phyloP scores from a whole-genome alignment of 2,113 vertebrate species.

The Alces alces region DNA sequence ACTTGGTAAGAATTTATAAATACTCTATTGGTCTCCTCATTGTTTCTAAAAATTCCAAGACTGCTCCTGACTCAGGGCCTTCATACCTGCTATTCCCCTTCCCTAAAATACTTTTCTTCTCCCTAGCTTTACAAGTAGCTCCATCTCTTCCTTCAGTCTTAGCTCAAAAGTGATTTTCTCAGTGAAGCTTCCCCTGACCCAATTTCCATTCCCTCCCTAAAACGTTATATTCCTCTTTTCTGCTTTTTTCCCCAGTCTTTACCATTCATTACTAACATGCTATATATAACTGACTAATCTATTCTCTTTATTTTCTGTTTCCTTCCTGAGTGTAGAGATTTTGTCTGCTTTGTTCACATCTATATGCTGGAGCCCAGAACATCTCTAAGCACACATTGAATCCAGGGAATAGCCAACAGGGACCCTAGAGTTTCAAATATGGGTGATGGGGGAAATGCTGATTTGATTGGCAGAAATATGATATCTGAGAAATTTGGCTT shows the following conservation, averaged over 20 bases:
- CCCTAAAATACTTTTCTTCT: neutral
- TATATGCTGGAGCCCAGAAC: neutral
- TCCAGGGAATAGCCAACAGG: neutral
- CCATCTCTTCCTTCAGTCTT: neutral
- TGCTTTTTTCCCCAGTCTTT: neutral
- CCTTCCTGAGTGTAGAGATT: neutral
- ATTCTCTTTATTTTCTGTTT: neutral
- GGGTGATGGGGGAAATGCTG: neutral
- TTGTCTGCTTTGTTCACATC: neutral
- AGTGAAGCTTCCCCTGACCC: neutral
- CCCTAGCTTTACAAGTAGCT: neutral
- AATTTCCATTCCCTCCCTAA: neutral
- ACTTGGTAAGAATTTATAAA: neutral
- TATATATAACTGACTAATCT: neutral
- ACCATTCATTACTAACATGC: neutral
- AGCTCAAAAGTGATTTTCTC: neutral
- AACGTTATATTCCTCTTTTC: neutral
- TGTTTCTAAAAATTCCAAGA: neutral
- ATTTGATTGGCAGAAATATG: neutral
- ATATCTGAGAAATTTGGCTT: neutral
- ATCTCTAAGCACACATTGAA: neutral
- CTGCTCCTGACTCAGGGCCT: neutral
- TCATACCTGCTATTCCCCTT: neutral
- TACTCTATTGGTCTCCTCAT: neutral
- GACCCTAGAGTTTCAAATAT: neutral